A percentile compares a stretch with the other conserved stretches of the same genome.
Evolutionary conservation across 1,140 invertebrate species (phyloP).

Genomic region (Teleogryllus occipitalis): DNA sequence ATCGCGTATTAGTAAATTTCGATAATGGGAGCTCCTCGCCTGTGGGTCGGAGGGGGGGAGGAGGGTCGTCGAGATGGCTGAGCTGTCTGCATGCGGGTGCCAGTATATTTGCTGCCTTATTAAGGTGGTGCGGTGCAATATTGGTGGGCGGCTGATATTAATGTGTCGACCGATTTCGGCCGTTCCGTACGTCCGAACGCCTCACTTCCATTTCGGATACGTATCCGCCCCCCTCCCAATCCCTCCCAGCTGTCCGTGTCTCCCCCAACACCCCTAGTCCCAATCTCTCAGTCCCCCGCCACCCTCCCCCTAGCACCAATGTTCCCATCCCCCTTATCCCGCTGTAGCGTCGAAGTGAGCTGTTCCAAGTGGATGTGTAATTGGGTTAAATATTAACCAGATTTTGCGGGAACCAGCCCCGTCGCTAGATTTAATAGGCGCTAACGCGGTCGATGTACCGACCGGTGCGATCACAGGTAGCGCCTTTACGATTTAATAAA

Average conservation of each 20-base stretch:
- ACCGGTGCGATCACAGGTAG: neutral
- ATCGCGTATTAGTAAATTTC: conserved; percentile 22
- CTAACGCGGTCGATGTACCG: neutral
- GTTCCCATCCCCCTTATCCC: neutral
- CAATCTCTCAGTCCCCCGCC: neutral
- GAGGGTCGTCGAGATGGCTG: neutral
- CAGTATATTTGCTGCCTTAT: conserved; percentile 4
- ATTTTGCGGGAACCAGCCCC: neutral
- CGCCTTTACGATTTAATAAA: neutral
- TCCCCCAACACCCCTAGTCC: neutral
- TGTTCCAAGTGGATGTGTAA: neutral
- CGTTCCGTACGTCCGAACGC: no score
- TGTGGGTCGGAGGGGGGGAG: neutral
- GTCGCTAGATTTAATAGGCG: neutral
- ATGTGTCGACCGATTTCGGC: neutral
- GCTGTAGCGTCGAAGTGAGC: neutral
- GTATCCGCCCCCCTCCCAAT: neutral
- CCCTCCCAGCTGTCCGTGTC: neutral
- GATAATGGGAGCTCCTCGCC: conserved; percentile 14
- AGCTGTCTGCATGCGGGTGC: neutral
- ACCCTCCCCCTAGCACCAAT: neutral
- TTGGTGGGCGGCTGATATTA: neutral
- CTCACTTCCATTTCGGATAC: neutral
- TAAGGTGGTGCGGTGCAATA: neutral
- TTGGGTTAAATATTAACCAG: neutral